Conservation (phyloP, 2,888 invertebrate genomes). For the Plagiodera versicolora region DNA sequence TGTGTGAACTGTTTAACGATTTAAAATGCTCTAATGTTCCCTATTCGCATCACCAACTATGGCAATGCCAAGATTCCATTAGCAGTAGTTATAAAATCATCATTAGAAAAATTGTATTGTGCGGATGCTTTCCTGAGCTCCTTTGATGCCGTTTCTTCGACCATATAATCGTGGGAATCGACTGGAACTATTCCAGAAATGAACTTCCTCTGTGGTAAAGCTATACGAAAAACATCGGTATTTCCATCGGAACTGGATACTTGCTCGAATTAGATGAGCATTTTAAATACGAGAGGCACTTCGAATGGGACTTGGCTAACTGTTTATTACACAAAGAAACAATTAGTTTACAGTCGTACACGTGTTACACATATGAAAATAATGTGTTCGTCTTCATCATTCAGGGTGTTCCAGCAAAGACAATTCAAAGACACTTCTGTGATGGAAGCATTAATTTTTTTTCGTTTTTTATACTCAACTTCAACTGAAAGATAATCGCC, state of each 20-base stretch:
- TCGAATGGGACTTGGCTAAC: no score
- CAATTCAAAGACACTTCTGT: no score
- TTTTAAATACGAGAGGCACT: not conserved
- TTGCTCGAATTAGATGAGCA: not conserved
- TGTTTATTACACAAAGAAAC: not conserved
- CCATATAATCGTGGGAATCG: slow-evolving; percentile 34
- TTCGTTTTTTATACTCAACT: no score
- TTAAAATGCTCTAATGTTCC: slow-evolving; percentile 33
- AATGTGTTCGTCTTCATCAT: no score
- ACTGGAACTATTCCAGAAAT: slow-evolving; percentile 31
- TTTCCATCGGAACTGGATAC: slow-evolving; percentile 17
- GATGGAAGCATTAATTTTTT: no score
- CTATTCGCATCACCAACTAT: slow-evolving; percentile 31
- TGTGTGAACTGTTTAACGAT: slow-evolving; percentile 30
- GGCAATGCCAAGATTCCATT: slow-evolving; percentile 36
- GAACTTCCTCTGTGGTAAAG: slow-evolving; percentile 19
- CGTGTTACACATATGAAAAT: no score
- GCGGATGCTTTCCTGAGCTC: slow-evolving; percentile 35
- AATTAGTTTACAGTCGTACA: not conserved
- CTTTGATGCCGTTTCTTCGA: slow-evolving; percentile 23
- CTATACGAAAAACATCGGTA: slow-evolving; percentile 15
- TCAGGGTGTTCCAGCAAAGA: no score
- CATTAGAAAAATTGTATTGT: slow-evolving; percentile 41
- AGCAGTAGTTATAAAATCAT: slow-evolving; percentile 41
- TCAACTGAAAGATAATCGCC: no score